Conservation (phyloP, 2,113 vertebrate species). For the Colius striatus region DNA sequence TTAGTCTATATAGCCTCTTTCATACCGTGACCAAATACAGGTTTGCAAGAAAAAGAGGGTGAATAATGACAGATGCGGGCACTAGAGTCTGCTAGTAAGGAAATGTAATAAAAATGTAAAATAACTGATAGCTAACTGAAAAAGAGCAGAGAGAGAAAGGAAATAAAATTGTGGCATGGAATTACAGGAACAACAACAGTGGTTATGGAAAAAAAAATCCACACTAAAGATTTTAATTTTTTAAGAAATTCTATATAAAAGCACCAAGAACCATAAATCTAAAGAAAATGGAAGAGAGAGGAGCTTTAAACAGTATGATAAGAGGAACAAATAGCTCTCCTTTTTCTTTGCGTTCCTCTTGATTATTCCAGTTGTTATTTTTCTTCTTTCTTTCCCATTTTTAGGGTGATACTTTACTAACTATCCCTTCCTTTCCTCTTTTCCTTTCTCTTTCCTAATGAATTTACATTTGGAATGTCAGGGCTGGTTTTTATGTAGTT, state of each 20-base stretch:
- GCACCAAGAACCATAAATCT: neutral
- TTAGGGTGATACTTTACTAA: neutral
- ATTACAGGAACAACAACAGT: neutral
- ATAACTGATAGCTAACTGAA: neutral
- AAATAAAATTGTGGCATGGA: neutral
- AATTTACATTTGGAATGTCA: neutral
- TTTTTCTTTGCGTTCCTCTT: neutral
- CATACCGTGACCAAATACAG: neutral
- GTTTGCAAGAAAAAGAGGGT: neutral
- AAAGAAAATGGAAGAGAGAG: neutral
- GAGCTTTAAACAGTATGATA: neutral
- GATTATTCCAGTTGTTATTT: neutral
- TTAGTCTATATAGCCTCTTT: neutral
- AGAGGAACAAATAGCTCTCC: neutral
- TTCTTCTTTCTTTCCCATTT: neutral
- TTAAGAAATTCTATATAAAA: neutral
- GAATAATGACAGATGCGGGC: neutral
- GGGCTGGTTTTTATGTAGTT: neutral
- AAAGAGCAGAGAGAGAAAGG: neutral
- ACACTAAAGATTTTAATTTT: neutral
- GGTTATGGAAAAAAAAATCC: neutral
- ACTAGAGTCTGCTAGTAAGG: neutral
- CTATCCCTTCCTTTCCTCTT: neutral
- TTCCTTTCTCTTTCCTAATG: neutral
- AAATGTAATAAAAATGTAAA: neutral